Evolutionary conservation across 2,888 invertebrate species (phyloP).

Genomic region (Oxycera nigricornis): DNA sequence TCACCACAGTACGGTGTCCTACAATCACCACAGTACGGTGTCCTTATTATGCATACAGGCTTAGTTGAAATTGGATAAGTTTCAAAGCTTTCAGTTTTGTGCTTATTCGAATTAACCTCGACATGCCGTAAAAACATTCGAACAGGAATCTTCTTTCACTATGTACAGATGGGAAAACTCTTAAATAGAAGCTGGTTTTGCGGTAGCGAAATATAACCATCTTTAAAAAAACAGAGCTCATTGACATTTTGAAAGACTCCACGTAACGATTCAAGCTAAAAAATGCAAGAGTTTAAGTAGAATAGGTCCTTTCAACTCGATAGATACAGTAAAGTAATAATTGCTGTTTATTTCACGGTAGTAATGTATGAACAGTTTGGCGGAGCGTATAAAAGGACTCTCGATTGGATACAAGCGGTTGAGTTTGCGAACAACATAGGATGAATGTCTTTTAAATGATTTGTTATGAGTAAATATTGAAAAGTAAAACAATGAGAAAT

Average conservation of each 20-base stretch:
- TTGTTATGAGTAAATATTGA: too few species aligned
- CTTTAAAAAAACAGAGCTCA: too few species aligned
- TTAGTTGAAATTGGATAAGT: constrained; percentile 51
- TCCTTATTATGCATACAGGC: constrained; percentile 49
- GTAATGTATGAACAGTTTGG: constrained; percentile 15
- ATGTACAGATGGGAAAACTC: constrained; percentile 4
- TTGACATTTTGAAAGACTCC: too few species aligned
- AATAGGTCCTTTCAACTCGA: constrained; percentile 40
- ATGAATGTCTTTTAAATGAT: too few species aligned
- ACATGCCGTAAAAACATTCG: constrained; percentile 21
- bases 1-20: constrained; percentile 33
- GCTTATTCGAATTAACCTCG: constrained; percentile 35
- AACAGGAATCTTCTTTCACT: too few species aligned
- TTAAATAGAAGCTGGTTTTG: neutral
- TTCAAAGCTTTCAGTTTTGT: constrained; percentile 46
- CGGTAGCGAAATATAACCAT: neutral
- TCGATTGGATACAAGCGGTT: too few species aligned
- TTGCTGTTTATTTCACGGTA: constrained; percentile 27
- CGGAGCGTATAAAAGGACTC: too few species aligned
- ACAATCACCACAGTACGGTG: neutral
- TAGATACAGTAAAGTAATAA: constrained; percentile 35
- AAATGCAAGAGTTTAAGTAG: constrained; percentile 42
- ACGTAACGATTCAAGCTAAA: too few species aligned
- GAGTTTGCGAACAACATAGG: too few species aligned
- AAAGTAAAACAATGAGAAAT: too few species aligned